Percentiles rank a stretch among this genome's conserved stretches.
These are phyloP conservation scores for Babylonia areolata DNA, from an alignment of 1,140 invertebrate genomes.

Conservation along the genomic window DNA sequence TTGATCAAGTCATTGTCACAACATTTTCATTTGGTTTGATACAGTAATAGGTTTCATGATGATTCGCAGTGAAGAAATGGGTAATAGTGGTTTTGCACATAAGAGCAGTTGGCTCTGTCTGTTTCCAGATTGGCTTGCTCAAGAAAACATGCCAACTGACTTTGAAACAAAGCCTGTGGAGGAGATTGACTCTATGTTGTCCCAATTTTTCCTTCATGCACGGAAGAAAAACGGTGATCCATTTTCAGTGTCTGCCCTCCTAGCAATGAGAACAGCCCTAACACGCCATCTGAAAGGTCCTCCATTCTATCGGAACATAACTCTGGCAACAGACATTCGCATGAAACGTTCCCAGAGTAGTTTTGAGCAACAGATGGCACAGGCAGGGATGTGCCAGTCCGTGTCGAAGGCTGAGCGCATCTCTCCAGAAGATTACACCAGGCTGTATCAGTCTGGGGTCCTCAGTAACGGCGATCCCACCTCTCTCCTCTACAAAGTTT, in stretches of 20 bases:
- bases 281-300: neutral
- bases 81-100: too few species aligned
- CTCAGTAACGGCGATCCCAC: slow-evolving; percentile 31
- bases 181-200: neutral
- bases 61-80: too few species aligned
- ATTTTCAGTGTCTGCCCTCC: neutral
- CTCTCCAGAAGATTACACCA: neutral
- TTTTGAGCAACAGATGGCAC: neutral
- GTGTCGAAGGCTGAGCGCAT: neutral
- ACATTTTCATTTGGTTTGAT: too few species aligned
- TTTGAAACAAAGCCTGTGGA: slow-evolving; percentile 7
- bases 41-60: too few species aligned
- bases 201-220: neutral
- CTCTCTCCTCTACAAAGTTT: slow-evolving; percentile 42
- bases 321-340: neutral
- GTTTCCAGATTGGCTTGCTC: neutral
- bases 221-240: neutral
- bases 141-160: neutral
- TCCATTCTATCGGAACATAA: slow-evolving; percentile 7
- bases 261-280: neutral
- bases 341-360: neutral
- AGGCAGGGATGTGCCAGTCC: neutral
- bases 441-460: neutral
- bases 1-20: too few species aligned
- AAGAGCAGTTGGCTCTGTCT: too few species aligned